A percentile compares a stretch with the other conserved stretches of the same genome.
phyloP scores from a whole-genome alignment of 2,888 invertebrate genomes.

The Alcis repandata region DNA sequence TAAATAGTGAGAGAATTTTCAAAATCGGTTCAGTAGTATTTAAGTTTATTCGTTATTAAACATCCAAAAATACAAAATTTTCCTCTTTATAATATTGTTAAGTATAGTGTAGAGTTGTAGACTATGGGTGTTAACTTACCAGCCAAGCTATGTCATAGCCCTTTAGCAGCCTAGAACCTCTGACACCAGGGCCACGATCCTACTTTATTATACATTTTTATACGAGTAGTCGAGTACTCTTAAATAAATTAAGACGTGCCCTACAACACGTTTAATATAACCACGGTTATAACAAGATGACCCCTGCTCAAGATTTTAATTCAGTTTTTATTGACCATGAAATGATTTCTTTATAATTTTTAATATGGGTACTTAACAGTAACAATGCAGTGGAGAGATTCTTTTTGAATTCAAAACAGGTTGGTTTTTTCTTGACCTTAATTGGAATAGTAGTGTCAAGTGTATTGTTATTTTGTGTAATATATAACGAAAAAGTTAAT shows the following conservation, averaged over 20 bases:
- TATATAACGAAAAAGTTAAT: background rate
- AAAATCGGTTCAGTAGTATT: no score
- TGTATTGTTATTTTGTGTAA: background rate
- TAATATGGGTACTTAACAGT: constrained; percentile 16
- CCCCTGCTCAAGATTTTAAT: constrained; percentile 17
- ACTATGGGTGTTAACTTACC: no score
- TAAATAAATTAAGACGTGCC: constrained; percentile 1
- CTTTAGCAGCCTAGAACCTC: no score
- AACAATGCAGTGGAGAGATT: background rate
- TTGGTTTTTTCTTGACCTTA: constrained; percentile 1
- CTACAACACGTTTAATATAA: background rate
- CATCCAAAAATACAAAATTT: no score
- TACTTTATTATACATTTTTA: no score
- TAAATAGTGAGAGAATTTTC: no score
- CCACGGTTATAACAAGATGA: constrained; percentile 14
- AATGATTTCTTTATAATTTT: constrained; percentile 24
- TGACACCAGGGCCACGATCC: no score
- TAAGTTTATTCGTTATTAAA: no score
- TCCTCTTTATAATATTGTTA: no score
- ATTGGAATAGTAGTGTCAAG: constrained; percentile 2
- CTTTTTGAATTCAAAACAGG: constrained; percentile 23
- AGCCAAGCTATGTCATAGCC: no score
- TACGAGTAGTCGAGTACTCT: background rate
- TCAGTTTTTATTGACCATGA: constrained; percentile 40
- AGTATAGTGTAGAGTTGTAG: no score